Base-by-base conservation (phyloP, 2,113 vertebrate species). In the Eolophus roseicapilla region DNA sequence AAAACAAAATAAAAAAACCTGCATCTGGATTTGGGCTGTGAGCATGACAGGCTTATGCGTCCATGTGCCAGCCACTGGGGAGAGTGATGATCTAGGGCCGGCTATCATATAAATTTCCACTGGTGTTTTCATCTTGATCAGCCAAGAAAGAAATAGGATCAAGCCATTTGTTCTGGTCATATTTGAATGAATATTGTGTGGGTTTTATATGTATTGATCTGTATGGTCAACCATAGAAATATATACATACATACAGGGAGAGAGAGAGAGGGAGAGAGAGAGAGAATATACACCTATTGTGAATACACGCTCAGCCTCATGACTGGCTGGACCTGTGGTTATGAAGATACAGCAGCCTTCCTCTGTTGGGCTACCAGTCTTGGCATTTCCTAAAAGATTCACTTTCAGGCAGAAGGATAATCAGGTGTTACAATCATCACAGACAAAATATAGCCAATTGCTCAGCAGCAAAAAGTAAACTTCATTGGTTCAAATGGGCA, bases 81-180 rank as follows among this genome's bases (percentile, higher is more conserved):
- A 82, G 20, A 60, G 52, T 24, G 23, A 52, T 13, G 44, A 60
- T 41, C 5, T 31, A 82, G 24, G 49, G 7, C 5, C 11, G 64
- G 9, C 7, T 39, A 17, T 23, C 0, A 0, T 37, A 27, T 18
- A 6, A 33, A 44, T 53, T 85, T 64, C 27, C 52, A 52, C 17
- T 39, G 27, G 29, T 67, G 5, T 13, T 86, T 88, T 71, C 29
- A 4, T 27, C 10, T 49, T 74, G 25, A n/a, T 64, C 44, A 68
- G 2, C 5, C n/a, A 73, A 29, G 17, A 76, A 4, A 39, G 9
- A 7, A 80, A 52, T 5, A 71, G 8, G 24, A 59, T 73, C n/a
- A 68, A 9, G 8, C 21, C 12, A 20, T 50, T 73, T 17, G 0
- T 49, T 6, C 8, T 55, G 33, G 4, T 46, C 24, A 4, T 33